Evolutionary conservation across 2,888 invertebrate species (phyloP).

Genomic region (Eupsilia transversa): DNA sequence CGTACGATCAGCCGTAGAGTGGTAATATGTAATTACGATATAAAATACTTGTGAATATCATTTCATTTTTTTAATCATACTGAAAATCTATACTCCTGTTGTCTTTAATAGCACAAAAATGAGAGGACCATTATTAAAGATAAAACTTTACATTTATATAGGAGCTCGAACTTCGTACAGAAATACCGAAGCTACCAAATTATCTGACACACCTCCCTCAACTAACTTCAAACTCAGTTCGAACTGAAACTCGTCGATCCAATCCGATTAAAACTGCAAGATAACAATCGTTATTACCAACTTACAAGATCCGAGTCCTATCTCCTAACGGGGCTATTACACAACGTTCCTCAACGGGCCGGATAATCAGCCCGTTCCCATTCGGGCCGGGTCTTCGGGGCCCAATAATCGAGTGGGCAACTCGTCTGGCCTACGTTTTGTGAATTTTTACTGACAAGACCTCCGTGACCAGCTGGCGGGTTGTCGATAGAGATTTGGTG

Average conservation of each 20-base stretch:
- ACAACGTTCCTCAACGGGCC: slow-evolving; percentile 56
- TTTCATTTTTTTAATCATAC: neutral
- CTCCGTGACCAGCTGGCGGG: slow-evolving; percentile 58
- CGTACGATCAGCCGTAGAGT: neutral
- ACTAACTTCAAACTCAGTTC: slow-evolving; percentile 10
- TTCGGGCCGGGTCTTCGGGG: slow-evolving; percentile 72
- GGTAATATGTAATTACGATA: neutral
- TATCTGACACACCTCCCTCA: slow-evolving; percentile 9
- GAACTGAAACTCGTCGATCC: slow-evolving; percentile 31
- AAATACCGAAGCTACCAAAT: slow-evolving; percentile 23
- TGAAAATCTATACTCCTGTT: neutral
- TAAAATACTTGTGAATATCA: neutral
- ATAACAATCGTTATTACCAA: slow-evolving; percentile 62
- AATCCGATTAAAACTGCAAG: slow-evolving; percentile 56
- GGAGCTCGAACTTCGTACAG: neutral
- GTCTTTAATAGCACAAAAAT: neutral
- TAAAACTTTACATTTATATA: slow-evolving; percentile 1
- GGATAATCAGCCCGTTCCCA: slow-evolving; percentile 76
- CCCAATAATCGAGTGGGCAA: slow-evolving; percentile 78
- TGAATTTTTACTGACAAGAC: slow-evolving; percentile 82
- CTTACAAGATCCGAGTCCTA: slow-evolving; percentile 53
- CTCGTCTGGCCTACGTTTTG: slow-evolving; percentile 78
- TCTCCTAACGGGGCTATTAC: slow-evolving; percentile 60
- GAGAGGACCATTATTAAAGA: neutral
- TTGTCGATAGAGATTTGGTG: slow-evolving; percentile 56